These are phyloP conservation scores for Philantomba maxwellii DNA, from an alignment of 2,113 vertebrate species.

Conservation along the genomic window DNA sequence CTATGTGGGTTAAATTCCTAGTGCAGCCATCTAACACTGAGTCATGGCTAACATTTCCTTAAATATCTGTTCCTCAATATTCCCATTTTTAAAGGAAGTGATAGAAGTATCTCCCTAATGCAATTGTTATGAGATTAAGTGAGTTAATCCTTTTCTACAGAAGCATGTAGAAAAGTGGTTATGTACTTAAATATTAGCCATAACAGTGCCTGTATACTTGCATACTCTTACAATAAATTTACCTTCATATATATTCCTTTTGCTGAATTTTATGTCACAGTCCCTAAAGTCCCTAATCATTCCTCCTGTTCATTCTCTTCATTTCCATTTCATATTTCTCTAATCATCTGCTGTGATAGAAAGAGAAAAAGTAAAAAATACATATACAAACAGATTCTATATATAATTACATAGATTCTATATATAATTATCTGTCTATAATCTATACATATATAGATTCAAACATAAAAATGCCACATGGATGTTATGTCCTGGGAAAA, in stretches of 20 bases:
- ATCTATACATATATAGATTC: neutral
- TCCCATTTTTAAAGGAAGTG: neutral
- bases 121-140: neutral
- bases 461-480: neutral
- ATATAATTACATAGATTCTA: neutral
- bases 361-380: neutral
- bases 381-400: neutral
- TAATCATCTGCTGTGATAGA: neutral
- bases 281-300: neutral
- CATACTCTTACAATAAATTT: neutral
- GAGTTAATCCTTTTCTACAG: neutral
- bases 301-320: neutral
- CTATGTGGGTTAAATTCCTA: neutral
- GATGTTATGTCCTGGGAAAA: neutral
- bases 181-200: neutral
- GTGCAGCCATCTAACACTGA: neutral
- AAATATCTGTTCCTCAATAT: neutral
- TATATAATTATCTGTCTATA: neutral
- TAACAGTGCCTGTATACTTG: neutral
- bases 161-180: neutral
- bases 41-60: neutral
- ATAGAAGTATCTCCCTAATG: neutral
- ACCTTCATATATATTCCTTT: neutral
- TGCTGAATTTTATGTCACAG: neutral
- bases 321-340: neutral